A percentile compares a stretch with the other conserved stretches of the same genome.
Conservation (phyloP, 2,113 vertebrate species). For the Crypturellus undulatus region DNA sequence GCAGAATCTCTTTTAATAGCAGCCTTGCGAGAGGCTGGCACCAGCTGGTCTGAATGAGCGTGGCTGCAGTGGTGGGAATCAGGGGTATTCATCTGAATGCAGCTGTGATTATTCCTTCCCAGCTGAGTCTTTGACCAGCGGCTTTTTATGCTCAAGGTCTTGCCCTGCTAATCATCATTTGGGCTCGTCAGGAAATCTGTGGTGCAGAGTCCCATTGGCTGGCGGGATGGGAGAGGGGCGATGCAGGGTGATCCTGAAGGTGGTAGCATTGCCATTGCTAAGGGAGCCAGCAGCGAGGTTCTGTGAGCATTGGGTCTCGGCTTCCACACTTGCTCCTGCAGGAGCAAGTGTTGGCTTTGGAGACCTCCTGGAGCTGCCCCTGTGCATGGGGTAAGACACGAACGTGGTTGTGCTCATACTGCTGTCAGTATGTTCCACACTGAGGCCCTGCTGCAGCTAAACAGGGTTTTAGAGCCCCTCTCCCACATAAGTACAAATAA, state of each 20-base stretch:
- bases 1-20: slow-evolving; percentile 12
- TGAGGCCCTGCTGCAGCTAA: not conserved
- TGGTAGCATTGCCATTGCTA: slow-evolving; percentile 40
- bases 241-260: slow-evolving; percentile 23
- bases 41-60: slow-evolving; percentile 6
- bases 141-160: not conserved
- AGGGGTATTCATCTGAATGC: not conserved
- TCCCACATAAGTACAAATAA: not conserved
- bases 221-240: not conserved
- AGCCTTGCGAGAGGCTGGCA: not conserved
- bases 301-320: not conserved
- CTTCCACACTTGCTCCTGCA: rapidly evolving
- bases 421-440: not conserved
- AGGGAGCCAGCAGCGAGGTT: not conserved
- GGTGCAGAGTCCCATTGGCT: not conserved
- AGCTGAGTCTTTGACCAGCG: not conserved
- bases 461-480: not conserved
- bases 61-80: not conserved
- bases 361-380: not conserved
- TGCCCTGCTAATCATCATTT: not conserved
- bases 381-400: rapidly evolving
- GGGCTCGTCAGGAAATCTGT: not conserved
- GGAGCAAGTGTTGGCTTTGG: not conserved
- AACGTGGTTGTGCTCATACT: not conserved
- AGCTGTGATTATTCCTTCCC: not conserved